Evolutionary conservation across 2,888 invertebrate genomes (phyloP), one percentile per base, ranked within the genome.

Genomic region (Andrena fulva): DNA sequence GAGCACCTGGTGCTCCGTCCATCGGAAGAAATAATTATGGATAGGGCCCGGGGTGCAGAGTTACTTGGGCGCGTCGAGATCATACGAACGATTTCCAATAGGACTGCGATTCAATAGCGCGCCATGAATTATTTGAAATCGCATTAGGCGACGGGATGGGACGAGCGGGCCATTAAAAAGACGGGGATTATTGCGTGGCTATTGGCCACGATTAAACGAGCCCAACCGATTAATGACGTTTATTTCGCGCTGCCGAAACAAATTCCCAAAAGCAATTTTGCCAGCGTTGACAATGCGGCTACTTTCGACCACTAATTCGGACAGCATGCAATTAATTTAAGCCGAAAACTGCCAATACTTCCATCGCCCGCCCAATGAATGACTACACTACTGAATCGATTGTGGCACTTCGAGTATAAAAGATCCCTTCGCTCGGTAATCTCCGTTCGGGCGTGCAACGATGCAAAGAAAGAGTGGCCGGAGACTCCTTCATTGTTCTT

Each of bases 331-430:
- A 35, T 70, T 63, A 62, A 78, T 78, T 78, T 75, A 63, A 48
- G 63, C 68, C 35, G 64, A 63, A 76, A 78, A 52, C 62, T 63
- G 68, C 27, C 50, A 75, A 75, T 78, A 68, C 68, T 68, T 33
- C 48, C 12, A 66, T 50, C 73, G 59, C 20, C 20, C 50, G 29
- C 20, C 52, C 29, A 42, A 76, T n/a, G n/a, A 52, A 16, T 62
- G 42, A n/a, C 27, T 27, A 16, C 20, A n/a, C 12, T 6, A 31
- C 42, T 29, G n/a, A 12, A 59, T 50, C 20, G 48, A 29, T 27
- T 48, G 1, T 2, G 24, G 24, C 31, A 59, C 56, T 29, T 59
- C 69, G 69, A 60, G 8, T 33, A 60, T 20, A 33, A 59, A 60
- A 12, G 33, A 24, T 33, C 31, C 48, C 2, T n/a, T 52, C 27